Evolutionary conservation across 2,888 invertebrate genomes (phyloP).

Genomic region (Caenorhabditis virilis): DNA sequence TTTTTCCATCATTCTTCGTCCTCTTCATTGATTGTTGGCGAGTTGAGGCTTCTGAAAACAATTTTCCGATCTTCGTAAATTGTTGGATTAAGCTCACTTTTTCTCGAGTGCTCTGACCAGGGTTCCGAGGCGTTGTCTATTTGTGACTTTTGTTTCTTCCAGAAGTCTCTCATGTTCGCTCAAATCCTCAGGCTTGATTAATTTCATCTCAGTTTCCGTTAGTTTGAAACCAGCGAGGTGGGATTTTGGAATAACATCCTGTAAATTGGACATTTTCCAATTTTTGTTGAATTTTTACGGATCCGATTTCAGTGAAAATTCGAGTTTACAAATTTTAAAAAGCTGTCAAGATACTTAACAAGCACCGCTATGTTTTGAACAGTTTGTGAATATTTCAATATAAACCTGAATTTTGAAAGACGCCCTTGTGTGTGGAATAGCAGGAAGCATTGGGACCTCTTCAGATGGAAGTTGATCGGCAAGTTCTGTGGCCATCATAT

Average conservation of each 20-base stretch:
- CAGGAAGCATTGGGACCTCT: conserved; percentile 43
- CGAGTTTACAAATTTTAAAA: too few species aligned
- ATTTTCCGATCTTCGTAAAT: not conserved
- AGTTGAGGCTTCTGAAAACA: conserved; percentile 25
- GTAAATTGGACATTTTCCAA: conserved; percentile 17
- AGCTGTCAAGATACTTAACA: too few species aligned
- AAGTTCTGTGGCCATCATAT: conserved; percentile 67
- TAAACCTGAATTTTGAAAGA: conserved; percentile 67
- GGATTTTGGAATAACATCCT: conserved; percentile 66
- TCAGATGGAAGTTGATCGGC: conserved; percentile 61
- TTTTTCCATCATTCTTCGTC: conserved; percentile 11
- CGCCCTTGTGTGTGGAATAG: conserved; percentile 66
- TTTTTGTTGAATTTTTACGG: too few species aligned
- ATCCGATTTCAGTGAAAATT: too few species aligned
- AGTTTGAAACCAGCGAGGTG: conserved; percentile 64
- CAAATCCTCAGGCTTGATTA: conserved; percentile 61
- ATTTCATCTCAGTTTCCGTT: conserved; percentile 64
- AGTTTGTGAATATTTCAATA: conserved; percentile 64
- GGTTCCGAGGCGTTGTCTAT: conserved; percentile 39
- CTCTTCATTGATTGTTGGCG: conserved; percentile 16
- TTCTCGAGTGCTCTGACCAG: conserved; percentile 47
- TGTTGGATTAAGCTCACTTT: conserved; percentile 2
- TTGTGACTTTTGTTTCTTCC: conserved; percentile 41
- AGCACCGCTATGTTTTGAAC: too few species aligned
- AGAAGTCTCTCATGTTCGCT: conserved; percentile 50